Evolutionary conservation across 2,797 vertebrate genomes (phyloP).

Genomic region (Pogonophryne albipinna): DNA sequence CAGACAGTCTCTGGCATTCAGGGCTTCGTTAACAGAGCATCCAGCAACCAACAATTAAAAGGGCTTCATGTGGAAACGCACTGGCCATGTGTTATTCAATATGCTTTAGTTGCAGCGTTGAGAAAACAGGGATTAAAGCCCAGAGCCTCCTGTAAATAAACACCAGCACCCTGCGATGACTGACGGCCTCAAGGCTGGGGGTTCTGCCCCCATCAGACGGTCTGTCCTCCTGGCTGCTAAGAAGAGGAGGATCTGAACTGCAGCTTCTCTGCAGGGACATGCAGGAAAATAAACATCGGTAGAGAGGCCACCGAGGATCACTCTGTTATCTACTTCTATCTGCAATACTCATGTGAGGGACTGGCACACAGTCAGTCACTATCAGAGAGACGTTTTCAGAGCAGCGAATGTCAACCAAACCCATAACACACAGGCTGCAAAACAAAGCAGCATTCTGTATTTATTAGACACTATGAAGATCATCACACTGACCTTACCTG

Average conservation of each 20-base stretch:
- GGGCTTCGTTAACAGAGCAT: constrained; percentile 41
- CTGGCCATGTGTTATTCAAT: constrained; percentile 75
- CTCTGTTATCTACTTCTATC: constrained; percentile 9
- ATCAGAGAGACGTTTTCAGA: constrained; percentile 21
- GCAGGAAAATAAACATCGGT: constrained; percentile 46
- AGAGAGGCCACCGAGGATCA: constrained; percentile 36
- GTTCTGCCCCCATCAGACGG: constrained; percentile 32
- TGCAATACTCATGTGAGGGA: constrained; percentile 13
- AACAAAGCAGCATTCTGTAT: constrained; percentile 9
- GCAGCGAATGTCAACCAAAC: constrained; percentile 45
- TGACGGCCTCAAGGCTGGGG: constrained; percentile 73
- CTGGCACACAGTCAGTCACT: not conserved
- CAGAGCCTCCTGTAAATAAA: constrained; percentile 80
- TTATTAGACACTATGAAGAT: constrained; percentile 20
- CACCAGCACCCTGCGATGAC: constrained; percentile 69
- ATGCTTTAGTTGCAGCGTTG: constrained; percentile 62
- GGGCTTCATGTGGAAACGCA: constrained; percentile 40
- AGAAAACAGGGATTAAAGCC: constrained; percentile 76
- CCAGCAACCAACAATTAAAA: constrained; percentile 61
- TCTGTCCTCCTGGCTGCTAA: constrained; percentile 64
- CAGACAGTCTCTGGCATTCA: constrained; percentile 39
- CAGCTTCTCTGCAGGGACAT: constrained; percentile 50
- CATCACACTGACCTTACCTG: constrained; percentile 23
- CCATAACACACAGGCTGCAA: constrained; percentile 45
- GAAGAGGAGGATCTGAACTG: constrained; percentile 36